Conservation (phyloP, 2,797 vertebrate genomes). For the Neopelma chrysocephalum region DNA sequence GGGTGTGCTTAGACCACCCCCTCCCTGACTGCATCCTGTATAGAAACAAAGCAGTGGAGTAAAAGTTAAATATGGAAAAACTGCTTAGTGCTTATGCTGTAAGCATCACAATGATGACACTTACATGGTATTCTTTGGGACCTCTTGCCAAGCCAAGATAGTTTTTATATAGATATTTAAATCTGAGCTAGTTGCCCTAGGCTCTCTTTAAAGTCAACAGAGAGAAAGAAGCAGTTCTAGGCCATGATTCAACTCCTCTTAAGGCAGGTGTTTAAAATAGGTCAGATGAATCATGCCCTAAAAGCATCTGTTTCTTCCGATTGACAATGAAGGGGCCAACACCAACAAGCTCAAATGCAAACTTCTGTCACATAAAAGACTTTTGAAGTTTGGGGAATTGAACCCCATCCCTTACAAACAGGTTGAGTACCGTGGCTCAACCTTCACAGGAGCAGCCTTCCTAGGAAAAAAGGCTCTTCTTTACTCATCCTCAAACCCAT, state of each 20-base stretch:
- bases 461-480: background rate
- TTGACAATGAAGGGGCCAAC: background rate
- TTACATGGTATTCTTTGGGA: background rate
- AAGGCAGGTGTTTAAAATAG: slow-evolving; percentile 38
- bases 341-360: background rate
- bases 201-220: background rate
- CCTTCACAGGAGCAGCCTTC: background rate
- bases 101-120: background rate
- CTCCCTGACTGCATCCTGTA: background rate
- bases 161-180: background rate
- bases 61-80: background rate
- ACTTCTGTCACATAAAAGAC: background rate
- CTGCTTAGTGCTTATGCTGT: background rate
- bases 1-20: background rate
- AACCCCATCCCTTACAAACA: background rate
- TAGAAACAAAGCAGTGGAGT: background rate
- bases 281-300: slow-evolving; percentile 54
- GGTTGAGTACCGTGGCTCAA: background rate
- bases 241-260: slow-evolving; percentile 49
- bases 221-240: slow-evolving; percentile 6
- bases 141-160: background rate
- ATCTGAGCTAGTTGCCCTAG: background rate
- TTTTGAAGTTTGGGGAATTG: background rate
- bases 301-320: slow-evolving; percentile 39
- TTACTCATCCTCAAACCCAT: background rate